Conservation (phyloP, 2,113 vertebrate genomes). For the Notiomystis cincta region DNA sequence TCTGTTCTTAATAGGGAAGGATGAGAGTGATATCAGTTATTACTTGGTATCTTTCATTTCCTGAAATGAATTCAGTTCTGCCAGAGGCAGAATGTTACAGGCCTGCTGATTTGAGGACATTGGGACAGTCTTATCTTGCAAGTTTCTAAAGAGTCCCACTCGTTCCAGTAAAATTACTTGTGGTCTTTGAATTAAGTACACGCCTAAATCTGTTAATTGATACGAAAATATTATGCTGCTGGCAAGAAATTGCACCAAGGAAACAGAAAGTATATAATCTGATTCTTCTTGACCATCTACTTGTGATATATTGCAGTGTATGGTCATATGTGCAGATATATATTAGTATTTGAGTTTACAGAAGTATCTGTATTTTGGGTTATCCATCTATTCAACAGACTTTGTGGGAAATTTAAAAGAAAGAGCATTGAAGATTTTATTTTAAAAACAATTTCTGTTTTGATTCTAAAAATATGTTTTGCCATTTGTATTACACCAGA, state of each 20-base stretch:
- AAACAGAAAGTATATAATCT: background rate
- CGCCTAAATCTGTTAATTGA: background rate
- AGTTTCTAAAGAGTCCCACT: background rate
- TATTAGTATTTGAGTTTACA: background rate
- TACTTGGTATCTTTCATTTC: background rate
- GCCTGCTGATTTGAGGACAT: background rate
- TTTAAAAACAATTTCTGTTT: background rate
- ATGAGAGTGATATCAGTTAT: background rate
- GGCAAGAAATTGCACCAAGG: background rate
- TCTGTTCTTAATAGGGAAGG: background rate
- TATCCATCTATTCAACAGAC: background rate
- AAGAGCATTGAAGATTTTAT: background rate
- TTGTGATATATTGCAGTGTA: background rate
- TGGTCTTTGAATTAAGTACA: background rate
- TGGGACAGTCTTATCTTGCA: background rate
- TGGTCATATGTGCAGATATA: background rate
- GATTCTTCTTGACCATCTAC: background rate
- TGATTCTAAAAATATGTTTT: background rate
- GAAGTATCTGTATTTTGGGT: background rate
- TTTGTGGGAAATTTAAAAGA: background rate
- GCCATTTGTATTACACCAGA: background rate
- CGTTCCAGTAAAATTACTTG: background rate
- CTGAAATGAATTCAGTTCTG: background rate
- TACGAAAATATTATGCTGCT: background rate
- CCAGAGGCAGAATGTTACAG: background rate